A percentile compares a stretch with the other conserved stretches of the same genome.
phyloP scores from a whole-genome alignment of 1,140 invertebrate genomes.

The Leptinotarsa undecemlineata region DNA sequence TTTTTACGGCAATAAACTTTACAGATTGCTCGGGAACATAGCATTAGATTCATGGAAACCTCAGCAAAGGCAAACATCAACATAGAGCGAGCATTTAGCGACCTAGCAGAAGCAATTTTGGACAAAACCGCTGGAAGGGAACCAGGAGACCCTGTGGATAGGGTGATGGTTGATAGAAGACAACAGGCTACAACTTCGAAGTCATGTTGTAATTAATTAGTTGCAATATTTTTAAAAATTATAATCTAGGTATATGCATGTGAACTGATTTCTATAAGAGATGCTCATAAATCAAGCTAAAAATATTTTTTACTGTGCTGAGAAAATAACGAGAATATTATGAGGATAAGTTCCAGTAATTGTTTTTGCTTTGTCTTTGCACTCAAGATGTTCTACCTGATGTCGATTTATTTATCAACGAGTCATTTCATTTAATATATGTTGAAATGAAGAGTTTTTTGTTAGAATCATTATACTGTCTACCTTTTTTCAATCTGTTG shows the following conservation, averaged over 20 bases:
- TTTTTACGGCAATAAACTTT: neutral
- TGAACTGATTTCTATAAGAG: slow-evolving; percentile 27
- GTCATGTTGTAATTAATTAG: slow-evolving; percentile 50
- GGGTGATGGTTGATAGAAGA: slow-evolving; percentile 67
- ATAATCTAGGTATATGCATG: slow-evolving; percentile 17
- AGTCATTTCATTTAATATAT: no score
- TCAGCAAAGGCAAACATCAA: slow-evolving; percentile 98
- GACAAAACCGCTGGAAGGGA: slow-evolving; percentile 78
- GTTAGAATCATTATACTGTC: no score
- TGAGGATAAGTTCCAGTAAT: no score
- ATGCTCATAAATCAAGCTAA: slow-evolving; percentile 22
- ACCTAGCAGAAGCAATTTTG: slow-evolving; percentile 94
- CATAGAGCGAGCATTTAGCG: slow-evolving; percentile 96
- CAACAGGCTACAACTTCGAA: slow-evolving; percentile 55
- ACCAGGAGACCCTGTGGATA: slow-evolving; percentile 67
- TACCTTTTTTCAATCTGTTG: no score
- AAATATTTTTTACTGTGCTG: neutral
- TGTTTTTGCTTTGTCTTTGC: no score
- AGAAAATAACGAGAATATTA: no score
- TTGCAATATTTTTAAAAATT: slow-evolving; percentile 2
- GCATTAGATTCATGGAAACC: slow-evolving; percentile 98
- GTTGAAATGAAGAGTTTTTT: no score
- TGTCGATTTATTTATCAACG: no score
- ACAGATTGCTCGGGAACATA: slow-evolving; percentile 95
- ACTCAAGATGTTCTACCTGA: no score